These are phyloP conservation scores for Eumaeus atala DNA, from an alignment of 1,140 invertebrate species.

Conservation along the genomic window DNA sequence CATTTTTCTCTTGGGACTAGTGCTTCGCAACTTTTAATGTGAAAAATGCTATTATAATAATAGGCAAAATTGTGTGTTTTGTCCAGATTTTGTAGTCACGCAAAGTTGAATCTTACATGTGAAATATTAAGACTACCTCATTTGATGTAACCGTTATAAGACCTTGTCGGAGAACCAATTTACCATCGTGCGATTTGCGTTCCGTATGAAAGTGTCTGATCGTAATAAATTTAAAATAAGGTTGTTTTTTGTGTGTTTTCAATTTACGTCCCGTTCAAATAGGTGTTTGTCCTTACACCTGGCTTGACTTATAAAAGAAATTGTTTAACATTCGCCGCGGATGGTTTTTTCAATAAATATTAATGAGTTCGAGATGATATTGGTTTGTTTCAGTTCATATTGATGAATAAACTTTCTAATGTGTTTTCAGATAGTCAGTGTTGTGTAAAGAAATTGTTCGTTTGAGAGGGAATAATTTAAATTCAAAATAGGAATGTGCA, in stretches of 20 bases:
- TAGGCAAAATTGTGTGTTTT: conserved; percentile 22
- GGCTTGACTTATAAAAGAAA: conserved; percentile 58
- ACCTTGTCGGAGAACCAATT: conserved; percentile 21
- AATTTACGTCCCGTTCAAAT: not conserved
- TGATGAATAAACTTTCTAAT: conserved; percentile 60
- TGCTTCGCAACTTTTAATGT: conserved; percentile 59
- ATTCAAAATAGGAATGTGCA: conserved; percentile 1
- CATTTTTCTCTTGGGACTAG: conserved; percentile 37
- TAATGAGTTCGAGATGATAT: conserved; percentile 55
- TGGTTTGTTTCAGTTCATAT: conserved; percentile 45
- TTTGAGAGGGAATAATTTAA: conserved; percentile 6
- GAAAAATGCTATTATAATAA: conserved; percentile 70
- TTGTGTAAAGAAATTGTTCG: conserved; percentile 8
- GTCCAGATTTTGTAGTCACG: not conserved
- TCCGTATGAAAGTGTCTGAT: conserved; percentile 1
- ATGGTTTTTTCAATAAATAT: conserved; percentile 68
- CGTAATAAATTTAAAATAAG: conserved; percentile 22
- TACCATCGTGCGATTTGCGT: conserved; percentile 16
- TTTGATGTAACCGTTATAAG: not conserved
- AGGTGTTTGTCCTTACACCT: conserved; percentile 33
- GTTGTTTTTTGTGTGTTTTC: conserved; percentile 20
- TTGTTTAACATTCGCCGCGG: conserved; percentile 63
- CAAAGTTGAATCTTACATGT: no score
- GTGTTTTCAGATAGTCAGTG: conserved; percentile 10
- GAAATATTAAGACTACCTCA: no score